phyloP scores from a whole-genome alignment of 2,797 vertebrate species.

The Siniperca scherzeri region DNA sequence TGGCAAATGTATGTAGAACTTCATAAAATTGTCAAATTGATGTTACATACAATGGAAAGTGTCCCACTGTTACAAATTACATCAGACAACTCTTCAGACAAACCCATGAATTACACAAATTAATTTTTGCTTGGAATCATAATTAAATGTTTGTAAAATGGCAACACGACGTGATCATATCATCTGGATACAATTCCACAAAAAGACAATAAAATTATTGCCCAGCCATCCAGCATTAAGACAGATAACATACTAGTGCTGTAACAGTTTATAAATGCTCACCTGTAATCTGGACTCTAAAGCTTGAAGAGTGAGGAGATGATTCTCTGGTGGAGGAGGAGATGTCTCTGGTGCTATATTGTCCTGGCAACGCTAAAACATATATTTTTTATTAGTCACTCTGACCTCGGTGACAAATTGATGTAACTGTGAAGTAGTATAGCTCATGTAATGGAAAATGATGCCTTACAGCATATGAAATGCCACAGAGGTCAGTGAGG shows the following conservation, averaged over 20 bases:
- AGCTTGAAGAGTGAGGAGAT: conserved; percentile 87
- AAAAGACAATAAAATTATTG: not conserved
- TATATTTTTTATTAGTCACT: not conserved
- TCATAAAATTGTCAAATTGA: not conserved
- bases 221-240: not conserved
- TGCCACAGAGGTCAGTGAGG: conserved; percentile 90
- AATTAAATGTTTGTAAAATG: not conserved
- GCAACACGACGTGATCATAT: rapidly evolving
- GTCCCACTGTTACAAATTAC: not conserved
- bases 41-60: not conserved
- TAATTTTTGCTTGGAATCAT: not conserved
- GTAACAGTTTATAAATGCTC: conserved; percentile 18
- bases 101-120: not conserved
- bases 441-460: conserved; percentile 26
- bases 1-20: not conserved
- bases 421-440: not conserved
- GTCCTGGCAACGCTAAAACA: conserved; percentile 77
- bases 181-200: not conserved
- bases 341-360: conserved; percentile 57
- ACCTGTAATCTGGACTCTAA: conserved; percentile 93
- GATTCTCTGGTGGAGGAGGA: conserved; percentile 82
- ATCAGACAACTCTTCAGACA: not conserved
- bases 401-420: not conserved
- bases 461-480: conserved; percentile 88
- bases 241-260: not conserved